Percentiles rank a stretch among this genome's conserved stretches.
Evolutionary conservation across 2,797 vertebrate genomes (phyloP).

Genomic region (Melanotaenia boesemani): DNA sequence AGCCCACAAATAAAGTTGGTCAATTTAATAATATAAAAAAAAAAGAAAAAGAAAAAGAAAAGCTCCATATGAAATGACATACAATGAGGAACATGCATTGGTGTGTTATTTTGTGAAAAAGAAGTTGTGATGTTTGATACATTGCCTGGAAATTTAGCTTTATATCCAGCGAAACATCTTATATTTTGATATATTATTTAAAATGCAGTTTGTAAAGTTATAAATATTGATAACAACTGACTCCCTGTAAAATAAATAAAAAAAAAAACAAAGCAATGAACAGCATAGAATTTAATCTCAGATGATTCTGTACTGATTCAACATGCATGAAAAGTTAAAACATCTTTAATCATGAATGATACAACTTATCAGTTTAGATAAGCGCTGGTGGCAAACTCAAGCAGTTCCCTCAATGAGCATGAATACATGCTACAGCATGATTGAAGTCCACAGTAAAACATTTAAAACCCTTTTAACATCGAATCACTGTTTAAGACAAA

Average conservation of each 20-base stretch:
- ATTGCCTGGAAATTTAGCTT: background rate
- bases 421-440: conserved; percentile 22
- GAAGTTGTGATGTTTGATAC: conserved; percentile 10
- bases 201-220: background rate
- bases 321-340: conserved; percentile 60
- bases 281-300: conserved; percentile 61
- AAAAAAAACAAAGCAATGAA: conserved; percentile 46
- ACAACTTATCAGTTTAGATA: conserved; percentile 33
- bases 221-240: conserved; percentile 8
- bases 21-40: background rate
- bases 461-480: conserved; percentile 16
- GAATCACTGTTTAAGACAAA: conserved; percentile 33
- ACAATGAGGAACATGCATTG: background rate
- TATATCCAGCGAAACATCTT: background rate
- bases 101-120: conserved; percentile 15
- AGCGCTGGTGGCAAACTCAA: conserved; percentile 32
- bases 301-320: conserved; percentile 40
- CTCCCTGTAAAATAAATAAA: background rate
- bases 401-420: conserved; percentile 30
- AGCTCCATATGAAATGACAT: background rate
- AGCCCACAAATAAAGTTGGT: background rate
- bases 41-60: background rate
- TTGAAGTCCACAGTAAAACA: conserved; percentile 66
- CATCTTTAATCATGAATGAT: conserved; percentile 42
- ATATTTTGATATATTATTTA: background rate